Evolutionary conservation across 1,140 invertebrate genomes (phyloP).

Genomic region (Ditylenchus dipsaci): DNA sequence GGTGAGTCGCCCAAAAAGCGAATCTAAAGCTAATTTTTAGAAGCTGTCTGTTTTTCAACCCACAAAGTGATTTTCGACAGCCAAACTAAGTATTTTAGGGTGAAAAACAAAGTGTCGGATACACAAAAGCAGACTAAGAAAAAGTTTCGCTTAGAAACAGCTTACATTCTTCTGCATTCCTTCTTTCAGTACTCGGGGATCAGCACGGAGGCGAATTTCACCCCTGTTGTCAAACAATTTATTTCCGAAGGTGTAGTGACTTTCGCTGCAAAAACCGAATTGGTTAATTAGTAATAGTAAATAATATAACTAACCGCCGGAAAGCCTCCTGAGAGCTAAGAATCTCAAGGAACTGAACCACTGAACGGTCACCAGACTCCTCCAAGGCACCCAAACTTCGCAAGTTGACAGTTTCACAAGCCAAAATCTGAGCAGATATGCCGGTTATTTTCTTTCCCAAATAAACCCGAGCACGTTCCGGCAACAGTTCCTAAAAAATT

Average conservation of each 20-base stretch:
- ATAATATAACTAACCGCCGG: background rate
- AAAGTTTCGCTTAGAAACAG: no score
- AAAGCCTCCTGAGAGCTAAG: conserved; percentile 8
- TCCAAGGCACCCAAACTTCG: background rate
- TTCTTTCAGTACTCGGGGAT: conserved; percentile 7
- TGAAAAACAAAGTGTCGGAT: no score
- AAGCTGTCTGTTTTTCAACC: no score
- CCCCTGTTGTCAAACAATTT: conserved; percentile 5
- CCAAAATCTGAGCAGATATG: no score
- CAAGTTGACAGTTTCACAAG: conserved; percentile 9
- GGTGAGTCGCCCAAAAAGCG: conserved; percentile 21
- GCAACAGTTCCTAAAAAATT: no score
- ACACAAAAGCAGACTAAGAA: no score
- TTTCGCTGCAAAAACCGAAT: conserved; percentile 10
- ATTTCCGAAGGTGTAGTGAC: conserved; percentile 3
- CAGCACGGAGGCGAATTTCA: background rate
- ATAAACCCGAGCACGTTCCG: no score
- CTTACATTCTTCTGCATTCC: conserved; percentile 15
- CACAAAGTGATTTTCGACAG: no score
- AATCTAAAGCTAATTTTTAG: no score
- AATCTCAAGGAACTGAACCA: conserved; percentile 12
- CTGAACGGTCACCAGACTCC: conserved; percentile 2
- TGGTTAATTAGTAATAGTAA: no score
- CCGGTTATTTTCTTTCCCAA: no score
- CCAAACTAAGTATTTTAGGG: no score